Base-by-base conservation (phyloP, 2,888 invertebrate genomes). In the Portevinia maculata region DNA sequence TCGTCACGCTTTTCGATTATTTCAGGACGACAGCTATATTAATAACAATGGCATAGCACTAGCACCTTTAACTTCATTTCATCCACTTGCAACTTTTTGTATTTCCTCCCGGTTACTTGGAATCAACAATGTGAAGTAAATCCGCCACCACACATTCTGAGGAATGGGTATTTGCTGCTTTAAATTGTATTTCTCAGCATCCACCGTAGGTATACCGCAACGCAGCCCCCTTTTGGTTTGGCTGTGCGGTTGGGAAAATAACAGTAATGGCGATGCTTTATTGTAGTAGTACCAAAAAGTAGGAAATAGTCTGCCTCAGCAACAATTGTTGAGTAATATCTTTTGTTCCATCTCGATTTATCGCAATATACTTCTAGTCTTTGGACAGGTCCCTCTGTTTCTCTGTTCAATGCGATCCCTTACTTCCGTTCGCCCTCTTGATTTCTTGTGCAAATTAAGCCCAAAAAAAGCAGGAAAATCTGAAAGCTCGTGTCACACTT, bases 1-100 rank as follows among this genome's bases (percentile, higher is more conserved):
- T 70, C 59, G 75, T 75, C 79, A 81, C 79, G 79, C 79, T 81
- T 81, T 81, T 59, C 75, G 52, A 81, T 79, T 81, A 75, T 57
- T 39, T 6, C n/a, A n/a, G n/a, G n/a, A n/a, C n/a, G n/a, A 37
- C 1, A 32, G 57, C 21, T 28, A 30, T 11, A 32, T 17, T 28
- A 34, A 57, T 53, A 52, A 34, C 21, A 24, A 11, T 21, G 39
- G n/a, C 21, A 48, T 24, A 46, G 41, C 32, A 24, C 24, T 24
- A 52, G 41, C 48, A 52, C 70, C 70, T 71, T 59, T 19, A 70
- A 59, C 74, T 74, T 55, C 46, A 67, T 59, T 44, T 53, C 57
- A 41, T 34, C 17, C 44, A 28, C 32, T 50, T 21, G 15, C n/a
- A 17, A 50, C 53, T 32, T n/a, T 17, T 41, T n/a, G 34, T 30